Evolutionary conservation across 1,140 invertebrate genomes (phyloP).

Genomic region (Caenorhabditis inopinata): DNA sequence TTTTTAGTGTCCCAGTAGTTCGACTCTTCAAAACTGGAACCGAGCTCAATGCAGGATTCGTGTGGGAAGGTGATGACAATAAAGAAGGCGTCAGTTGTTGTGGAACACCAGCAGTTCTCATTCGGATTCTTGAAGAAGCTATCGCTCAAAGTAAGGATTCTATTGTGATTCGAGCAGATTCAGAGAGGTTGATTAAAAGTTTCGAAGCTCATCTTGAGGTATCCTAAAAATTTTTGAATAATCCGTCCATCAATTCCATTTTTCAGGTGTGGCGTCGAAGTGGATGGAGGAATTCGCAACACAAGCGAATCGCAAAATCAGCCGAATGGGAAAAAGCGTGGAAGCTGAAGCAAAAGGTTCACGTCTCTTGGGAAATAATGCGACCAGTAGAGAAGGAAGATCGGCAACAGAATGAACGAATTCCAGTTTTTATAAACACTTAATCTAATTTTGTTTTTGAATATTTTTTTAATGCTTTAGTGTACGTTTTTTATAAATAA

Average conservation of each 20-base stretch:
- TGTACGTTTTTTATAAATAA: too few relatives aligned
- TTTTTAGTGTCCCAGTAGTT: slow-evolving; percentile 15
- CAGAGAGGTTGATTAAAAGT: slow-evolving; percentile 12
- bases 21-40: slow-evolving; percentile 30
- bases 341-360: slow-evolving; percentile 11
- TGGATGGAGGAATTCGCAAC: neutral
- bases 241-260: too few relatives aligned
- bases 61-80: neutral
- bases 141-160: neutral
- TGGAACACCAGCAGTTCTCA: neutral
- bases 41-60: neutral
- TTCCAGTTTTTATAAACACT: neutral
- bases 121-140: neutral
- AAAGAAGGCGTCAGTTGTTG: slow-evolving; percentile 2
- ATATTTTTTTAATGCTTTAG: too few relatives aligned
- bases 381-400: neutral
- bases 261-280: neutral
- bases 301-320: slow-evolving; percentile 7
- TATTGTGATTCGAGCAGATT: neutral
- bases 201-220: slow-evolving; percentile 15
- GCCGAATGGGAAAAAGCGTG: slow-evolving; percentile 18
- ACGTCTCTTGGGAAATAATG: neutral
- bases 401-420: neutral
- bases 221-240: neutral
- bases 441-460: neutral